Percentiles rank a stretch among this genome's conserved stretches.
Evolutionary conservation across 1,140 invertebrate genomes (phyloP).

Genomic region (Watersipora subatra): DNA sequence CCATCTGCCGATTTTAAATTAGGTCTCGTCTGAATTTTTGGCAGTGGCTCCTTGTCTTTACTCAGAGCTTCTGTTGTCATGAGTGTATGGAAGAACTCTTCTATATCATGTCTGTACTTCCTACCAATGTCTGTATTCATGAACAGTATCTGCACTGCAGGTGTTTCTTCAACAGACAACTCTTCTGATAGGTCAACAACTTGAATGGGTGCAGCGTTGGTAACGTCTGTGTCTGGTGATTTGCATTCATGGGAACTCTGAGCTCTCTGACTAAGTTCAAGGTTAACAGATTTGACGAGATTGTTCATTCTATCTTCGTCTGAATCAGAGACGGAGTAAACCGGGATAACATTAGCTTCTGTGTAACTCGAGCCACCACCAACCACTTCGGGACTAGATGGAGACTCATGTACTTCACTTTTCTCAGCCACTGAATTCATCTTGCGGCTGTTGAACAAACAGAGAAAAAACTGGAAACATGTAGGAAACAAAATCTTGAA

Average conservation of each 20-base stretch:
- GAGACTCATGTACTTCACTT: too few relatives aligned
- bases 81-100: background rate
- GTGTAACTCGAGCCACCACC: too few relatives aligned
- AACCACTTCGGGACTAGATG: too few relatives aligned
- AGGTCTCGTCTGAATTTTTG: background rate
- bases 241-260: background rate
- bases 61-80: background rate
- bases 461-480: too few relatives aligned
- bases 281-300: background rate
- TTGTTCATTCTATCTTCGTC: background rate
- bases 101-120: background rate
- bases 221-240: background rate
- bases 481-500: too few relatives aligned
- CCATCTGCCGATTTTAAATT: background rate
- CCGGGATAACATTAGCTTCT: background rate
- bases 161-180: background rate
- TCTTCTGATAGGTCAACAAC: too few relatives aligned
- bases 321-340: background rate
- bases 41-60: background rate
- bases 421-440: too few relatives aligned
- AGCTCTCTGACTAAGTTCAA: too few relatives aligned
- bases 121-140: background rate
- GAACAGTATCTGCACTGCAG: background rate
- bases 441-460: too few relatives aligned
- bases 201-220: background rate